A percentile compares a stretch with the other conserved stretches of the same genome.
Evolutionary conservation across 2,113 vertebrate species (phyloP).

Genomic region (Tretioscincus oriximinensis): DNA sequence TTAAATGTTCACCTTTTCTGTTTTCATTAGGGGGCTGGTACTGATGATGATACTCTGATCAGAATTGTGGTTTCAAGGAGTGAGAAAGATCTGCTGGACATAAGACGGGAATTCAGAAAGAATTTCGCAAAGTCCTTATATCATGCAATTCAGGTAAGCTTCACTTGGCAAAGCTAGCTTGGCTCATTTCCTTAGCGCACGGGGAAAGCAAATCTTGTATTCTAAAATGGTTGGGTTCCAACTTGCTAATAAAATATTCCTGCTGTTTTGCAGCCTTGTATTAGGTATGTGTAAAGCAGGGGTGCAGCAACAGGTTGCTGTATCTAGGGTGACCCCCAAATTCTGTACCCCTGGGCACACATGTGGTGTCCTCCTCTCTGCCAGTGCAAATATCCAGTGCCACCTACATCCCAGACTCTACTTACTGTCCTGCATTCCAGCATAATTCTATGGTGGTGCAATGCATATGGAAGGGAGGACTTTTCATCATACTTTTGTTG

Average conservation of each 20-base stretch:
- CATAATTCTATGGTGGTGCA: no score
- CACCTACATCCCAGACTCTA: no score
- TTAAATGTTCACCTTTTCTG: neutral
- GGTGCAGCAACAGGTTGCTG: no score
- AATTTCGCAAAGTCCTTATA: constrained; percentile 84
- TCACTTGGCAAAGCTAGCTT: neutral
- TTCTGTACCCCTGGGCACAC: no score
- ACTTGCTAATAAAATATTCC: neutral
- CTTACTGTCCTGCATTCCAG: no score
- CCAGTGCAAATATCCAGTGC: no score
- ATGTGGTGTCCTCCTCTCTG: no score
- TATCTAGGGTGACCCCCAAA: no score
- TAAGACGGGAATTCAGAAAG: constrained; percentile 80
- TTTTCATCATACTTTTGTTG: no score
- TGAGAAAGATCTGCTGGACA: constrained; percentile 89
- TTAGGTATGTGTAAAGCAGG: no score
- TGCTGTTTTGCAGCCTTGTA: no score
- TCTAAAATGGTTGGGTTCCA: neutral
- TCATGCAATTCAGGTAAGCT: constrained; percentile 84
- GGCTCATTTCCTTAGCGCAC: neutral
- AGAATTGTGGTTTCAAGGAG: constrained; percentile 91
- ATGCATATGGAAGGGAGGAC: no score
- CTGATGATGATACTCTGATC: constrained; percentile 89
- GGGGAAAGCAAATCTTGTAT: neutral
- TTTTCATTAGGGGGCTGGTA: constrained; percentile 84